Conservation (phyloP, 92 coral and sea anemone genomes). For the Anthopleura xanthogrammica region DNA sequence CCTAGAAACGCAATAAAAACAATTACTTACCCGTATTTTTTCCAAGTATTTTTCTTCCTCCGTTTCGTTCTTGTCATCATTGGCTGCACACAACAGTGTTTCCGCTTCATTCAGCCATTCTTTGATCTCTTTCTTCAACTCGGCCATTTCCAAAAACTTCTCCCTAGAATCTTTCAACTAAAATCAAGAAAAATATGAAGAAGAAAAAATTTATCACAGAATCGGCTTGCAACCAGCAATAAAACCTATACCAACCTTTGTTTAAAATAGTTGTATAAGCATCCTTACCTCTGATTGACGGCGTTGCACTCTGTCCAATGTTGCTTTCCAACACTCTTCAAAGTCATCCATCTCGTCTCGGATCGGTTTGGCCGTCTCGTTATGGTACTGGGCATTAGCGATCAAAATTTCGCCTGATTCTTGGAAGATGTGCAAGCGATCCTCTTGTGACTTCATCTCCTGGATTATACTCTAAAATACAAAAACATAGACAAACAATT, state of each 20-base stretch:
- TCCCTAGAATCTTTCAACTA: constrained; percentile 41
- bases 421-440: constrained; percentile 33
- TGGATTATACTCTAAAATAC: constrained; percentile 38
- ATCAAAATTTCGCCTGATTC: constrained; percentile 58
- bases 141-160: constrained; percentile 37
- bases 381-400: constrained; percentile 59
- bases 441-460: constrained; percentile 49
- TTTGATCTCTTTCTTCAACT: constrained; percentile 28
- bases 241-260: too few relatives aligned
- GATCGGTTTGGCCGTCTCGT: constrained; percentile 55
- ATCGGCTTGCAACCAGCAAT: too few relatives aligned
- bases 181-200: too few relatives aligned
- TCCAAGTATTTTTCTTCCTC: constrained; percentile 24
- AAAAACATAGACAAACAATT: too few relatives aligned
- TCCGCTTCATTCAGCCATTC: constrained; percentile 50
- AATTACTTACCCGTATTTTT: constrained; percentile 26
- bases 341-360: constrained; percentile 64
- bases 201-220: too few relatives aligned
- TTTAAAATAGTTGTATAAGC: too few relatives aligned
- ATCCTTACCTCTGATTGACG: constrained; percentile 45
- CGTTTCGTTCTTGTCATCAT: constrained; percentile 9
- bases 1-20: neutral
- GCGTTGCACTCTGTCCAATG: constrained; percentile 36
- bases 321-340: constrained; percentile 55
- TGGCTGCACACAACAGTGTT: constrained; percentile 13